Conservation (phyloP, 2,797 vertebrate genomes). For the Hybognathus amarus region DNA sequence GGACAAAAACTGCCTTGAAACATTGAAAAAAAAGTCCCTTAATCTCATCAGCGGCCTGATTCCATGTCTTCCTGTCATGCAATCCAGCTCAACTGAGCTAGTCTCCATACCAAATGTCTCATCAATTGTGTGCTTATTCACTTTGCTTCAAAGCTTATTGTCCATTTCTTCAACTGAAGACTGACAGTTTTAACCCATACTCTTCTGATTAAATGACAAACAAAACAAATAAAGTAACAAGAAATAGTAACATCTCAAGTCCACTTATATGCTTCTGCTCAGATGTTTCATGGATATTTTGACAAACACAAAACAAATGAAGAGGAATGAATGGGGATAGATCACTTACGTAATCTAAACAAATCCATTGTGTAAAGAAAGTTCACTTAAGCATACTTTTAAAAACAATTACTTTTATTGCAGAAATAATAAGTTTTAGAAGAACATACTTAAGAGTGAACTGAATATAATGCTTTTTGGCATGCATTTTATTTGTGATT, state of each 20-base stretch:
- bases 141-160: constrained; percentile 13
- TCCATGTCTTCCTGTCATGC: constrained; percentile 50
- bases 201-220: constrained; percentile 48
- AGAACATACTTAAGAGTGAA: background rate
- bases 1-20: background rate
- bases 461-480: background rate
- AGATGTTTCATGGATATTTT: constrained; percentile 22
- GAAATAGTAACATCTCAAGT: constrained; percentile 46
- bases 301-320: constrained; percentile 58
- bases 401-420: background rate
- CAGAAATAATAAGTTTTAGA: background rate
- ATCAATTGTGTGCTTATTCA: constrained; percentile 4
- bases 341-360: constrained; percentile 39
- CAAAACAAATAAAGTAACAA: constrained; percentile 49
- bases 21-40: background rate
- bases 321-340: constrained; percentile 40
- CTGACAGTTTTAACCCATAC: background rate
- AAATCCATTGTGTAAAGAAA: background rate
- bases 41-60: constrained; percentile 38
- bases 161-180: background rate
- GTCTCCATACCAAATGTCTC: constrained; percentile 29
- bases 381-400: background rate
- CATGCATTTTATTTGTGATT: background rate
- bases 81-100: constrained; percentile 26
- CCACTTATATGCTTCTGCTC: constrained; percentile 30